Conservation (phyloP, 2,113 vertebrate genomes). For the Nesogale talazaci region DNA sequence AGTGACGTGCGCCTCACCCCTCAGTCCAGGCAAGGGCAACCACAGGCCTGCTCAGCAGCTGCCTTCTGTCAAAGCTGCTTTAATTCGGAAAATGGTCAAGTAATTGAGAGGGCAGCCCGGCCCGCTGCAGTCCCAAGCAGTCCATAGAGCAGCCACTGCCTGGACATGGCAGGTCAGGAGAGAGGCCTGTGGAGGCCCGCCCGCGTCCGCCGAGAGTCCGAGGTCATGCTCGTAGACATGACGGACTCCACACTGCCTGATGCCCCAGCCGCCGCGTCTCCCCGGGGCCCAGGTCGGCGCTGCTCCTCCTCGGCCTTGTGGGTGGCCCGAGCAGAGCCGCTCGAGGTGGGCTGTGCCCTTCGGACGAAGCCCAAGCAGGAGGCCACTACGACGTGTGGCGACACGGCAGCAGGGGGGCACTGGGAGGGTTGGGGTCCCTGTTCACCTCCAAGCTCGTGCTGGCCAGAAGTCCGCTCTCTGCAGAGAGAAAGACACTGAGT, state of each 20-base stretch:
- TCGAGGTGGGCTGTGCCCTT: too few relatives aligned
- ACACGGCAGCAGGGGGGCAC: accelerated
- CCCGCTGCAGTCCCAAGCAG: too few relatives aligned
- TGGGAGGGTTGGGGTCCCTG: background rate
- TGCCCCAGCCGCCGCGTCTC: too few relatives aligned
- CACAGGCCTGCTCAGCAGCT: background rate
- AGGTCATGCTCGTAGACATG: too few relatives aligned
- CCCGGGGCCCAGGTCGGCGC: too few relatives aligned
- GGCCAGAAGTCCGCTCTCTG: conserved; percentile 18
- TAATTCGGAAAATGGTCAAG: conserved; percentile 7
- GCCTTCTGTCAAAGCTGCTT: conserved; percentile 2
- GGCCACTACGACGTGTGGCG: background rate
- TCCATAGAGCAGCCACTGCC: background rate
- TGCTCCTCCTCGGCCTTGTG: too few relatives aligned
- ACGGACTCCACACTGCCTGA: too few relatives aligned
- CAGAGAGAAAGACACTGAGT: background rate
- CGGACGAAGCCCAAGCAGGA: too few relatives aligned
- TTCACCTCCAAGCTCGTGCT: background rate
- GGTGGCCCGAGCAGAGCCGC: too few relatives aligned
- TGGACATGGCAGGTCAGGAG: background rate
- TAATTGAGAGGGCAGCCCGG: background rate
- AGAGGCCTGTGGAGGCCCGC: too few relatives aligned
- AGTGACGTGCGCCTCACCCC: background rate
- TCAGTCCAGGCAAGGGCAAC: background rate
- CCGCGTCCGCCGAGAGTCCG: too few relatives aligned